phyloP scores from a whole-genome alignment of 1,140 invertebrate species.

The Cotesia vestalis region DNA sequence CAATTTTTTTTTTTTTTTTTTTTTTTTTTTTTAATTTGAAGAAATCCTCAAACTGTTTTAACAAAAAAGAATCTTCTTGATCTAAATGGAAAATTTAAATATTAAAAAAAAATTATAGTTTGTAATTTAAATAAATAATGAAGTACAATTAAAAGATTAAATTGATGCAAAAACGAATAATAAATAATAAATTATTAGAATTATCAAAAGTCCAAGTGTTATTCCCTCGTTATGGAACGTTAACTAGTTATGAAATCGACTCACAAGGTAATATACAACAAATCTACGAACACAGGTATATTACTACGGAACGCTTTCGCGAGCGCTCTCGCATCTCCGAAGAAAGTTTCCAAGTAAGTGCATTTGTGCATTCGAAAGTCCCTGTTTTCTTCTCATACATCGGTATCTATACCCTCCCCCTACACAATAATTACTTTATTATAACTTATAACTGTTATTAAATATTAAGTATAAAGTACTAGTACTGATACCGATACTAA shows the following conservation, averaged over 20 bases:
- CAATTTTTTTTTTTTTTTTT: too few relatives aligned
- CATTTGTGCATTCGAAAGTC: slow-evolving; percentile 61
- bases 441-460: neutral
- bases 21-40: too few relatives aligned
- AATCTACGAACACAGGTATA: slow-evolving; percentile 11
- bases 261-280: slow-evolving; percentile 49
- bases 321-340: slow-evolving; percentile 50
- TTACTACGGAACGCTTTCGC: slow-evolving; percentile 49
- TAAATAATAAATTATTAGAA: slow-evolving; percentile 8
- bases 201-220: slow-evolving; percentile 28
- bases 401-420: neutral
- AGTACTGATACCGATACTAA: too few relatives aligned
- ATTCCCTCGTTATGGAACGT: slow-evolving; percentile 60
- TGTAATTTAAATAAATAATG: too few relatives aligned
- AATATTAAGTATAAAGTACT: too few relatives aligned
- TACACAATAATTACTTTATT: slow-evolving; percentile 4
- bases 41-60: too few relatives aligned
- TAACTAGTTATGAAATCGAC: slow-evolving; percentile 63
- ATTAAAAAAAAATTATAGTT: too few relatives aligned
- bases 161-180: neutral
- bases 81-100: too few relatives aligned
- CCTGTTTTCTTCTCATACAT: neutral
- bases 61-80: too few relatives aligned
- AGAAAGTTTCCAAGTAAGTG: slow-evolving; percentile 61
- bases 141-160: too few relatives aligned